phyloP scores from a whole-genome alignment of 1,140 invertebrate genomes.

The Scaptomyza pallida region DNA sequence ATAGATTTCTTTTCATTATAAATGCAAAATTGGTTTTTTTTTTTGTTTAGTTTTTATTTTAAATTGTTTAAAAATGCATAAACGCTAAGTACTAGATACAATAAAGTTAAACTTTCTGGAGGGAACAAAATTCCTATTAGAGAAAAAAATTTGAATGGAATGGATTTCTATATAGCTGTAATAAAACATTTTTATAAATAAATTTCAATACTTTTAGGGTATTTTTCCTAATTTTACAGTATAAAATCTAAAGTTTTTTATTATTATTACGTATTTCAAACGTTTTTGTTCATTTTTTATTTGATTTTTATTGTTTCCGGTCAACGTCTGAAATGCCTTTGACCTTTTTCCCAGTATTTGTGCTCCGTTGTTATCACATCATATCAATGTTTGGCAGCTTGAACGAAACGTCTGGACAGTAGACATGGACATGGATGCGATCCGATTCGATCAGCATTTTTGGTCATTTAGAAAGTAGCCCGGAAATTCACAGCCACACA shows the following conservation, averaged over 20 bases:
- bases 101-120: too few species aligned
- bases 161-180: too few species aligned
- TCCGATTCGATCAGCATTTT: constrained; percentile 24
- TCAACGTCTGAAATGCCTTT: background rate
- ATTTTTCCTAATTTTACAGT: too few species aligned
- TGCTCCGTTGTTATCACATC: background rate
- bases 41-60: constrained; percentile 26
- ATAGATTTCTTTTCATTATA: constrained; percentile 56
- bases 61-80: background rate
- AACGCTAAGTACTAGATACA: too few species aligned
- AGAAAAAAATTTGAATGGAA: too few species aligned
- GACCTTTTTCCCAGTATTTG: background rate
- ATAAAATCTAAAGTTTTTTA: too few species aligned
- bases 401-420: background rate
- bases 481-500: constrained; percentile 50
- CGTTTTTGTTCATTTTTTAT: background rate
- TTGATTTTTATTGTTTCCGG: too few species aligned
- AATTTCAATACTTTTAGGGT: too few species aligned
- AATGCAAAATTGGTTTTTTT: constrained; percentile 22
- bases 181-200: too few species aligned
- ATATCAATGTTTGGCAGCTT: background rate
- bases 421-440: constrained; percentile 18
- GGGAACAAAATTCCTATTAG: too few species aligned
- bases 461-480: constrained; percentile 65
- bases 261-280: background rate